Evolutionary conservation across 2,888 invertebrate genomes (phyloP).

Genomic region (Drosophila antonietae): DNA sequence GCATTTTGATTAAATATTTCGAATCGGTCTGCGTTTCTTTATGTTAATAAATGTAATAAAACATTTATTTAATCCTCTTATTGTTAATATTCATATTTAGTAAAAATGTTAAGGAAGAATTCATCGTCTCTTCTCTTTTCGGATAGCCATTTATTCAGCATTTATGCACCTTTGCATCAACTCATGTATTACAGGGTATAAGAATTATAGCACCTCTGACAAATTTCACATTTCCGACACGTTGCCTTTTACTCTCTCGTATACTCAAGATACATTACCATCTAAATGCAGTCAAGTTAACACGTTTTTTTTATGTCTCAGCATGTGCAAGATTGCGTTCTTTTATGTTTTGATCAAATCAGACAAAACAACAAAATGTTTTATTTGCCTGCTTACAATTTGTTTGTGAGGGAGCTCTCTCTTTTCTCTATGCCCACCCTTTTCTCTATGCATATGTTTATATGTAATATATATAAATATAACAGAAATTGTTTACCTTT

Average conservation of each 20-base stretch:
- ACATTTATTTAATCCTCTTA: neutral
- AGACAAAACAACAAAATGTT: neutral
- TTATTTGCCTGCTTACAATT: conserved; percentile 7
- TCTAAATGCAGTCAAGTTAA: conserved; percentile 25
- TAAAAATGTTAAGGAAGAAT: no score
- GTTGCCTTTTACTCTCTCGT: conserved; percentile 28
- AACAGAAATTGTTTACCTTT: conserved; percentile 1
- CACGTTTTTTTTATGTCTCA: conserved; percentile 20
- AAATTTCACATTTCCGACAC: conserved; percentile 22
- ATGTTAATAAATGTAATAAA: no score
- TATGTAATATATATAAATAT: neutral
- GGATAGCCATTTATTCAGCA: neutral
- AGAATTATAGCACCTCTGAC: conserved; percentile 29
- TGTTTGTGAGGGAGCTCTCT: neutral
- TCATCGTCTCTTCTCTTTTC: fast-evolving
- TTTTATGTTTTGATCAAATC: conserved; percentile 12
- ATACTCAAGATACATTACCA: conserved; percentile 29
- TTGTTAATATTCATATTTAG: neutral
- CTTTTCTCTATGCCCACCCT: no score
- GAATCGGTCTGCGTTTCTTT: no score
- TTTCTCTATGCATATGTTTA: neutral
- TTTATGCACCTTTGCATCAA: neutral
- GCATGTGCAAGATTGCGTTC: neutral
- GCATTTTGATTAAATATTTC: no score
- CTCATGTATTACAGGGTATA: neutral